These are phyloP conservation scores for Illadopsis cleaveri DNA, from an alignment of 2,113 vertebrate genomes.

Conservation along the genomic window DNA sequence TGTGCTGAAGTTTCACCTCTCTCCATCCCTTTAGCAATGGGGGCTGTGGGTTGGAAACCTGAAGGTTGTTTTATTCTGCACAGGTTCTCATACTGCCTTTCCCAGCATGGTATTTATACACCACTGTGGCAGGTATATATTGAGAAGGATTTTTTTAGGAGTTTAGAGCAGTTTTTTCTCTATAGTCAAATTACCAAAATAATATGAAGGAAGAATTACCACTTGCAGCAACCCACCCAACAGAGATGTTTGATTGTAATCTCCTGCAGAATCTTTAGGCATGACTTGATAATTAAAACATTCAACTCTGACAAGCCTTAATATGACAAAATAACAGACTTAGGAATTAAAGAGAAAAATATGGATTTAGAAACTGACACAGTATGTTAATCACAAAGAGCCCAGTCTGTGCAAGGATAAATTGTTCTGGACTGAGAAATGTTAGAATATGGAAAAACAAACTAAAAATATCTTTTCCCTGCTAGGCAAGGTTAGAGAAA, in stretches of 20 bases:
- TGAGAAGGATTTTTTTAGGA: neutral
- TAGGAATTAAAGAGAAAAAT: slow-evolving; percentile 39
- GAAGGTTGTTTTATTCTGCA: neutral
- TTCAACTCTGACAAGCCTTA: slow-evolving; percentile 1
- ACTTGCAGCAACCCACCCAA: neutral
- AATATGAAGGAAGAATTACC: neutral
- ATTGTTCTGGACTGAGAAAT: slow-evolving; percentile 7
- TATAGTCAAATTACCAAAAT: neutral
- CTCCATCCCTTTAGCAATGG: accelerated
- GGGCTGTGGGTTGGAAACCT: neutral
- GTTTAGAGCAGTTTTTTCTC: neutral
- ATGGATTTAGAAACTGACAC: slow-evolving; percentile 33
- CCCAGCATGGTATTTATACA: neutral
- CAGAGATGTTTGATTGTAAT: neutral
- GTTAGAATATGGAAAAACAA: neutral
- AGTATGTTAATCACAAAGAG: neutral
- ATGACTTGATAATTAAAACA: slow-evolving; percentile 14
- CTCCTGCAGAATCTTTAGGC: neutral
- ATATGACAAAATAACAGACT: slow-evolving; percentile 43
- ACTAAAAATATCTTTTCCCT: slow-evolving; percentile 34
- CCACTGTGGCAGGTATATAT: neutral
- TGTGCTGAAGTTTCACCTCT: neutral
- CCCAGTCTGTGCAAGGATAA: neutral
- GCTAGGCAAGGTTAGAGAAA: slow-evolving; percentile 1
- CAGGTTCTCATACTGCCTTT: neutral